Conservation (phyloP, 2,113 vertebrate genomes). For the Etheostoma cragini region DNA sequence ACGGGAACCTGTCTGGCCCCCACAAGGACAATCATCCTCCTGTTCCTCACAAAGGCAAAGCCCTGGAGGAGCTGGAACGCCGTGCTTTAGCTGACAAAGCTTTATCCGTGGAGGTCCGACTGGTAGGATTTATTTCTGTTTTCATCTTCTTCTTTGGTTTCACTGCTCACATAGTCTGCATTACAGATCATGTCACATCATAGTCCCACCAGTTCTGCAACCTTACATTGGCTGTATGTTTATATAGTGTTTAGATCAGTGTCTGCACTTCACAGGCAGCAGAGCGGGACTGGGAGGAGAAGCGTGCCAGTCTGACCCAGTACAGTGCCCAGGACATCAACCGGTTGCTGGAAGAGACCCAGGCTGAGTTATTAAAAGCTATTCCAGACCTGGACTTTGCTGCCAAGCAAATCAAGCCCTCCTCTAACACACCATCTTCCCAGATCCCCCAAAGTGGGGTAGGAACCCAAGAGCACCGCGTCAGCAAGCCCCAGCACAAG, state of each 20-base stretch:
- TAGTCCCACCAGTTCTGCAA: not conserved
- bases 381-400: conserved; percentile 98
- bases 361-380: conserved; percentile 98
- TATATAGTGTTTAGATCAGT: not conserved
- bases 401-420: conserved; percentile 89
- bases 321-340: conserved; percentile 98
- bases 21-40: conserved; percentile 86
- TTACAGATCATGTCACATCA: not conserved
- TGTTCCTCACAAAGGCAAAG: conserved; percentile 87
- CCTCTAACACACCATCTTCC: conserved; percentile 67
- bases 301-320: conserved; percentile 94
- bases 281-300: conserved; percentile 98
- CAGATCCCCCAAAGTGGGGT: conserved; percentile 60
- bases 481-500: conserved; percentile 90
- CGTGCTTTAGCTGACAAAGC: conserved; percentile 90
- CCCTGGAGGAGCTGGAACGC: conserved; percentile 86
- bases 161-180: not conserved
- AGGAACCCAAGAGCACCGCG: conserved; percentile 89
- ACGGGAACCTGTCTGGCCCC: conserved; percentile 73
- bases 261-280: conserved; percentile 86
- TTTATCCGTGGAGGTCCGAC: conserved; percentile 91
- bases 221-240: not conserved
- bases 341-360: conserved; percentile 96
- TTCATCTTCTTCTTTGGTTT: not conserved
- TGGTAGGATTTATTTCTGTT: conserved; percentile 70